Evolutionary conservation across 2,113 vertebrate genomes (phyloP).

Genomic region (Tetrax tetrax): DNA sequence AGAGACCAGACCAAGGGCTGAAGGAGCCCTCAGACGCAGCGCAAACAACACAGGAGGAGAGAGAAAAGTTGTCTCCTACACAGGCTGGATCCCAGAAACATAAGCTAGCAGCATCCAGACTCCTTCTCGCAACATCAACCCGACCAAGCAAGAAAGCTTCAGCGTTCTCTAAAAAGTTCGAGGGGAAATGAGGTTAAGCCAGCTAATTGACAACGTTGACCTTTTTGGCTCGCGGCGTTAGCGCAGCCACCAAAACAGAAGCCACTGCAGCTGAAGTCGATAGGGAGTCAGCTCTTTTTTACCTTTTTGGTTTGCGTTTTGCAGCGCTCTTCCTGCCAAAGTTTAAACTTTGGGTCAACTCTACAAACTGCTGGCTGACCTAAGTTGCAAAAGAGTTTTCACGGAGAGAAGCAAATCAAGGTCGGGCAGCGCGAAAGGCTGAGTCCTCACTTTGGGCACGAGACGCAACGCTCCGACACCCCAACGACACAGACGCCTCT

Average conservation of each 20-base stretch:
- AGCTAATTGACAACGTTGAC: constrained; percentile 57
- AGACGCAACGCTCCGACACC: background rate
- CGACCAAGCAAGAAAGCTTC: background rate
- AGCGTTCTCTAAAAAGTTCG: background rate
- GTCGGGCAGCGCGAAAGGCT: background rate
- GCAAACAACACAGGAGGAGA: background rate
- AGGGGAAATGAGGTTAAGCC: constrained; percentile 62
- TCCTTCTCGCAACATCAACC: background rate
- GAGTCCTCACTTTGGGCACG: background rate
- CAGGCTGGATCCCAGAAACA: background rate
- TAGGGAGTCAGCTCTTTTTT: background rate
- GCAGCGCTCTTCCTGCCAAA: background rate
- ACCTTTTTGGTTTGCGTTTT: background rate
- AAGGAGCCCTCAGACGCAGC: background rate
- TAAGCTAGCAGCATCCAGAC: background rate
- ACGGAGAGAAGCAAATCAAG: background rate
- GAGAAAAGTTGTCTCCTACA: background rate
- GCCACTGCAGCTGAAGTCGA: background rate
- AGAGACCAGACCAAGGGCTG: background rate
- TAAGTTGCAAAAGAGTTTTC: background rate
- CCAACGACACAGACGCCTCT: background rate
- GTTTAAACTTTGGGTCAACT: background rate
- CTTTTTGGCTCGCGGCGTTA: constrained; percentile 25
- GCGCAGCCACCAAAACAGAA: constrained; percentile 55
- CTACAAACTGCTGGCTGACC: background rate